Conservation (phyloP, 2,888 invertebrate species). For the Andricus curvator region DNA sequence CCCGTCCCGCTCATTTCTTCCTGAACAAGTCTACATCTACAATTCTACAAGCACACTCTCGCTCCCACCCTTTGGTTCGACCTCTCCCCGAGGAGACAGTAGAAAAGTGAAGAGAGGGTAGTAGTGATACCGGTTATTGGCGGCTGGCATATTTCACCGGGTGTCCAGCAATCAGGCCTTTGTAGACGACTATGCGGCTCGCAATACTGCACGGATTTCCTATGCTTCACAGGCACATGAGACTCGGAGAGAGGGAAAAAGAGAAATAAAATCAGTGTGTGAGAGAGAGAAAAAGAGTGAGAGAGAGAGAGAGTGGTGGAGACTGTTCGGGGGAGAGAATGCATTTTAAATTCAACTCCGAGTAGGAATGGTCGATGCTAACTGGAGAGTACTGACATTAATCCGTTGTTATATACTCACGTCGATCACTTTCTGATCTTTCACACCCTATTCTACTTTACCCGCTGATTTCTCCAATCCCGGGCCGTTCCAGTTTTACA, state of each 20-base stretch:
- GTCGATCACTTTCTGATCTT: slow-evolving; percentile 40
- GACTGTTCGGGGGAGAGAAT: slow-evolving; percentile 38
- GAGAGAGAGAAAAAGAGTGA: slow-evolving; percentile 26
- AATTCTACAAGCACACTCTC: slow-evolving; percentile 16
- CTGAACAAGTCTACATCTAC: slow-evolving; percentile 19
- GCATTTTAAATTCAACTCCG: slow-evolving; percentile 15
- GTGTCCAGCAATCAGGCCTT: slow-evolving; percentile 68
- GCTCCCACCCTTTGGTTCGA: slow-evolving; percentile 39
- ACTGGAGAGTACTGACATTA: slow-evolving; percentile 17
- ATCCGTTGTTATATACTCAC: slow-evolving; percentile 18
- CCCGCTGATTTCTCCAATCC: slow-evolving; percentile 33
- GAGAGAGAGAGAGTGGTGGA: slow-evolving; percentile 45
- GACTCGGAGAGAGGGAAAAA: neutral
- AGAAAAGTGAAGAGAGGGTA: slow-evolving; percentile 62
- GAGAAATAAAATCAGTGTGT: neutral
- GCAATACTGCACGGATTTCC: slow-evolving; percentile 39
- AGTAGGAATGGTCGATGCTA: slow-evolving; percentile 4
- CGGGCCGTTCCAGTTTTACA: neutral
- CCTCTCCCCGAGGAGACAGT: slow-evolving; percentile 50
- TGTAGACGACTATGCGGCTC: slow-evolving; percentile 52
- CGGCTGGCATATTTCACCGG: slow-evolving; percentile 71
- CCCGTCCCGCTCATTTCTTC: slow-evolving; percentile 32
- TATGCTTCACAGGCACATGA: slow-evolving; percentile 29
- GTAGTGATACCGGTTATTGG: slow-evolving; percentile 74
- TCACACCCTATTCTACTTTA: slow-evolving; percentile 28